Percentiles rank a stretch among this genome's conserved stretches.
These are phyloP conservation scores for Hippocampus mohnikei DNA, from an alignment of 2,113 vertebrate genomes.

Conservation along the genomic window DNA sequence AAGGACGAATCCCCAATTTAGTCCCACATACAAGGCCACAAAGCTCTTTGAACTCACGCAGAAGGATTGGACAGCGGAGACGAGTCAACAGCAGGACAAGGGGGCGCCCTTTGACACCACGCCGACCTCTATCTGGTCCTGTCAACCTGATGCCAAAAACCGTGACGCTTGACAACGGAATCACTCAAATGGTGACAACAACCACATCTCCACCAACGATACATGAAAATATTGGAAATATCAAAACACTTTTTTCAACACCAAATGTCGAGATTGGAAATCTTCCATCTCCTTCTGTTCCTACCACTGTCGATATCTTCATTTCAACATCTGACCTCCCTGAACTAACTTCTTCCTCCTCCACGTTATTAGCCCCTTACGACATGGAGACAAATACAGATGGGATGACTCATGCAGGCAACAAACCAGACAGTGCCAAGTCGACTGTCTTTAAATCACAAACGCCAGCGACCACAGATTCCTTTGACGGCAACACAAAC, in stretches of 20 bases:
- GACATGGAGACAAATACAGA: conserved; percentile 36
- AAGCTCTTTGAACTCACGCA: conserved; percentile 67
- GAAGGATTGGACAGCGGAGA: conserved; percentile 72
- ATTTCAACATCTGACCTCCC: conserved; percentile 21
- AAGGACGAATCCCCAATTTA: conserved; percentile 32
- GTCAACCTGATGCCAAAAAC: conserved; percentile 21
- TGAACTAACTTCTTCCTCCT: conserved; percentile 12
- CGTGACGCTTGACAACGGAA: conserved; percentile 21
- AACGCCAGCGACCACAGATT: conserved; percentile 27
- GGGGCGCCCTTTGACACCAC: conserved; percentile 40
- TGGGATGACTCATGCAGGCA: conserved; percentile 39
- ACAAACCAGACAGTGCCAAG: conserved; percentile 31
- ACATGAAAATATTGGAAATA: conserved; percentile 6
- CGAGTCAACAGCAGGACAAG: conserved; percentile 72
- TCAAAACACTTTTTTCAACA: conserved; percentile 8
- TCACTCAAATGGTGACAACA: conserved; percentile 19
- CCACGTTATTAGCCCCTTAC: conserved; percentile 22
- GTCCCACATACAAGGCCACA: conserved; percentile 41
- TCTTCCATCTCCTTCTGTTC: conserved; percentile 12
- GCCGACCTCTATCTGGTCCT: conserved; percentile 35
- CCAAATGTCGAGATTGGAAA: conserved; percentile 14
- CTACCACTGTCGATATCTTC: conserved; percentile 12
- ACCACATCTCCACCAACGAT: conserved; percentile 21
- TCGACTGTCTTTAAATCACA: conserved; percentile 16
- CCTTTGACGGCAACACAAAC: conserved; percentile 13